Evolutionary conservation across 2,797 vertebrate genomes (phyloP).

Genomic region (Coreius guichenoti): DNA sequence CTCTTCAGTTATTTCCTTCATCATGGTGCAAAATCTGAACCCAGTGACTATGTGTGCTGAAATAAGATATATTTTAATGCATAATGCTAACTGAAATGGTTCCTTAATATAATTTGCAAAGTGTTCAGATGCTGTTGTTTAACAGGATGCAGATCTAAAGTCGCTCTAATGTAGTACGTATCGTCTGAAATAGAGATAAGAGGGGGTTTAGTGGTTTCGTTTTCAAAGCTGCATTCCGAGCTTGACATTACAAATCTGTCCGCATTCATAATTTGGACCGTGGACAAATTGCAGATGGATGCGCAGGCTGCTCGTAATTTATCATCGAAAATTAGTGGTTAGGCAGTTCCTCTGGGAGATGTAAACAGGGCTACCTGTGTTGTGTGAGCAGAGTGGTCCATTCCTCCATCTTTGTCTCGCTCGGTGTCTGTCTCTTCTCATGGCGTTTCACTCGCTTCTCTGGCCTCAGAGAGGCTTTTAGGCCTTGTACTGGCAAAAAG

Average conservation of each 20-base stretch:
- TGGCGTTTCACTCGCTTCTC: neutral
- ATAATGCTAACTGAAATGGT: neutral
- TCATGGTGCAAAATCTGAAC: constrained; percentile 22
- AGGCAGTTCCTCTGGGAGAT: constrained; percentile 51
- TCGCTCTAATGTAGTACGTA: constrained; percentile 17
- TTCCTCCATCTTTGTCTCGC: constrained; percentile 36
- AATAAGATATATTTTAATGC: neutral
- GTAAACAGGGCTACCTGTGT: constrained; percentile 65
- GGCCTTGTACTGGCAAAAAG: neutral
- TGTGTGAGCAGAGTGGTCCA: constrained; percentile 17
- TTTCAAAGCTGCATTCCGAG: constrained; percentile 43
- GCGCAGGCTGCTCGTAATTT: constrained; percentile 69
- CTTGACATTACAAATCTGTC: constrained; percentile 69
- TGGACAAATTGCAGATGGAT: constrained; percentile 68
- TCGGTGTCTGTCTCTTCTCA: neutral
- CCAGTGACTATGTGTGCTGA: neutral
- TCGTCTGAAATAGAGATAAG: constrained; percentile 40
- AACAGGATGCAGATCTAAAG: constrained; percentile 32
- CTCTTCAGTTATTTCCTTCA: constrained; percentile 37
- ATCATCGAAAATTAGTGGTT: constrained; percentile 68
- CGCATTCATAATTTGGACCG: constrained; percentile 67
- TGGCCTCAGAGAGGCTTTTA: neutral
- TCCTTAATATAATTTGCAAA: neutral
- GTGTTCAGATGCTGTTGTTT: constrained; percentile 16
- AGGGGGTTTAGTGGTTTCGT: constrained; percentile 27